Evolutionary conservation across 1,140 invertebrate species (phyloP), one percentile per base, ranked within the genome.

Genomic region (Rhagoletis pomonella): DNA sequence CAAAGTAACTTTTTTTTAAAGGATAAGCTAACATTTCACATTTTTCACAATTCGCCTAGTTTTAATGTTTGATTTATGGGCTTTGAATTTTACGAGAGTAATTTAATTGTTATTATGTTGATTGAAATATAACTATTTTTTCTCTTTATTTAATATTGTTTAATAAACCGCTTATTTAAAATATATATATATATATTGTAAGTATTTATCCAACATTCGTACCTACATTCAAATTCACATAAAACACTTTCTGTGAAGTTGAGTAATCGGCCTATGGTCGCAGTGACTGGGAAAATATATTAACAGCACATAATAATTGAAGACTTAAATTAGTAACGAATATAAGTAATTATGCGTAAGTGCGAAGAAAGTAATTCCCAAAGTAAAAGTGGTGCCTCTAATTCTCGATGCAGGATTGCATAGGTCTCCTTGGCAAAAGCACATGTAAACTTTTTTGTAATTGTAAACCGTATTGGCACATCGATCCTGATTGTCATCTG

Each of bases 371-470:
- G 47, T 69, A 88, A 92, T 98, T 98, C 91, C 97, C 98, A 17
- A 98, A 93, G 60, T 14, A 14, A 62, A 62, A 62, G 2, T 62
- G 29, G 4, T 67, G 7, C 4, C 7, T 5, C 47, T 29, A 55
- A 19, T 81, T 19, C 9, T 12, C 42, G 73, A 81, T 5, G 17
- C 47, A 4, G 14, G 4, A n/a, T 81, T 81, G 19, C 73, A 81
- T 81, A 81, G 44, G 93, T 98, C 97, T n/a, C 98, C 98, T 90
- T 95, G 95, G 91, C 98, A 98, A 90, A 98, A 97, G 91, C 98
- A 98, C 96, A 98, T 97, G 89, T 96, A 97, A 0, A 98, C 97
- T 92, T 96, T 96, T 90, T 96, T 96, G 88, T 96, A 95, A 90
- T 97, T 96, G 94, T 95, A 96, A 89, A 95, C 94, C 0, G 97